Evolutionary conservation across 2,797 vertebrate species (phyloP), one percentile per base, ranked within the genome.

Genomic region (Pseudochirops corinnae): DNA sequence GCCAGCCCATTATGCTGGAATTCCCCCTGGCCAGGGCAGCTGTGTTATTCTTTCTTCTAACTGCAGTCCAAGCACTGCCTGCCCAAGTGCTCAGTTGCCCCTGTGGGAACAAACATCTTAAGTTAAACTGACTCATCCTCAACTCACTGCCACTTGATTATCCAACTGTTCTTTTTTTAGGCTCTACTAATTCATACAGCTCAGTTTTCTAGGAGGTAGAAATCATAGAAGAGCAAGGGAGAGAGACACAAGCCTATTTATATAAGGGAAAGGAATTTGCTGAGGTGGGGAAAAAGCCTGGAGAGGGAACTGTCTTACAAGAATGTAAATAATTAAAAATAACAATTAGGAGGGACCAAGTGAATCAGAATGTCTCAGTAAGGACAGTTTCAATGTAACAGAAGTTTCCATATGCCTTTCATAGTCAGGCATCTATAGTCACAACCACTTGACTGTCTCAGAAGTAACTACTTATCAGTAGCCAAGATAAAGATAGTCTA

Each of bases 11-110:
- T 98, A 98, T 96, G 93, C 95, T 97, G 96, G 96, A 98, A 98
- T 97, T 97, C 97, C 95, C 97, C 95, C 97, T 97, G 97, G 97
- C 96, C 97, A 97, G 97, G 97, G 95, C 97, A 97, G 97, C 96
- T 98, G 97, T 98, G 96, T 98, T 97, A 97, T 98, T 98, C 96
- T 97, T 98, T 97, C 93, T 96, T 97, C 97, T 98, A 96, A 98
- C 96, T 96, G 90, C 96, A 97, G 92, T 93, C 95, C 94, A 96
- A 97, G 96, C 94, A 94, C 96, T 95, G 29, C 96, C 96, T 97
- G 93, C 96, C 46, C 56, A 94, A 46, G 55, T 95, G 94, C 94
- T 97, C 96, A 95, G 95, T 96, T 97, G 95, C 87, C 14, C n/a
- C 60, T 95, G 92, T 90, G 93, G 91, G 95, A 95, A 94, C 97